These are phyloP conservation scores for Hylyphantes graminicola DNA, from an alignment of 1,140 invertebrate species.

Conservation along the genomic window DNA sequence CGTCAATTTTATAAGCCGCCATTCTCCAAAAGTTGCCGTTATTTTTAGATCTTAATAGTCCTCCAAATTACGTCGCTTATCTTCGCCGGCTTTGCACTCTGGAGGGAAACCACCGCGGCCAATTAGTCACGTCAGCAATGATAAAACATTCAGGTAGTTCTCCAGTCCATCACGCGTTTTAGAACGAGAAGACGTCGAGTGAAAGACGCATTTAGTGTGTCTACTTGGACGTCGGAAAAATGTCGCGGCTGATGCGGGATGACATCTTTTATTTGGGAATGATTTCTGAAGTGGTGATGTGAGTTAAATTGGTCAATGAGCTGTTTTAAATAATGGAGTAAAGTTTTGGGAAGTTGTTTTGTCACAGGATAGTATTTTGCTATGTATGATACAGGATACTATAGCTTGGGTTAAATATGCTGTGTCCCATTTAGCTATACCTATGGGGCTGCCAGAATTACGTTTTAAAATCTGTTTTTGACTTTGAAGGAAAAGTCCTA, in stretches of 20 bases:
- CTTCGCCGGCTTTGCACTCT: constrained; percentile 9
- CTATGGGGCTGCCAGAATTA: too few species aligned
- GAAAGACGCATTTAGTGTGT: not conserved
- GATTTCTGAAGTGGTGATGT: not conserved
- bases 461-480: too few species aligned
- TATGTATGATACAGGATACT: too few species aligned
- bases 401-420: too few species aligned
- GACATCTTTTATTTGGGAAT: constrained; percentile 15
- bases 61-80: constrained; percentile 53
- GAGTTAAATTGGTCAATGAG: constrained; percentile 19
- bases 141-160: constrained; percentile 48
- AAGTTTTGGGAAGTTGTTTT: not conserved
- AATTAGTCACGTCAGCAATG: constrained; percentile 56
- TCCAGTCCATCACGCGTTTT: constrained; percentile 31
- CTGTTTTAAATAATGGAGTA: not conserved
- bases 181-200: constrained; percentile 12
- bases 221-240: not conserved
- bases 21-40: constrained; percentile 33
- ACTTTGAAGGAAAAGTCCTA: too few species aligned
- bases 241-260: not conserved
- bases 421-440: too few species aligned
- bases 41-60: constrained; percentile 57
- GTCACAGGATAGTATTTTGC: too few species aligned
- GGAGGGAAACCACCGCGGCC: constrained; percentile 29
- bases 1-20: constrained; percentile 15